Evolutionary conservation across 1,140 invertebrate genomes (phyloP).

Genomic region (Drosophila takahashii): DNA sequence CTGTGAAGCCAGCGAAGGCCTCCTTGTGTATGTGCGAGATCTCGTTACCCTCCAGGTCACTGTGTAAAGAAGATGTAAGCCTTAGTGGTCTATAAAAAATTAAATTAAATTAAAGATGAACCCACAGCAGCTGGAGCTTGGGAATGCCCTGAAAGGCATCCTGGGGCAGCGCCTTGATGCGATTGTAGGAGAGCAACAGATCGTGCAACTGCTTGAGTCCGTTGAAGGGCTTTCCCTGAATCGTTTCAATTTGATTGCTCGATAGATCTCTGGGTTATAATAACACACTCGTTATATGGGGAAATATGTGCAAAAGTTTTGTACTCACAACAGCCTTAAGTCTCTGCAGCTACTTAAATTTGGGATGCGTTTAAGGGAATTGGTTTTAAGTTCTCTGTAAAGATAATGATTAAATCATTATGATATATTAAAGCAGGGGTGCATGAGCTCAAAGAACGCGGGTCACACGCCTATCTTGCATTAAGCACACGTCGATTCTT

Average conservation of each 20-base stretch:
- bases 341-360: conserved; percentile 90
- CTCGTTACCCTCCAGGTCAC: conserved; percentile 94
- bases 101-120: conserved; percentile 43
- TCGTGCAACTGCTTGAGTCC: conserved; percentile 92
- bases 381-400: conserved; percentile 93
- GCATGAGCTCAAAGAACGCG: too few species aligned
- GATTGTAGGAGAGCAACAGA: conserved; percentile 93
- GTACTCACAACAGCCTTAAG: conserved; percentile 94
- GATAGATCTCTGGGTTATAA: conserved; percentile 91
- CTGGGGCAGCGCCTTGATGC: conserved; percentile 89
- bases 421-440: background rate
- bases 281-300: background rate
- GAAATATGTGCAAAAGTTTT: accelerated
- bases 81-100: background rate
- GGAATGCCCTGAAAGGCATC: conserved; percentile 93
- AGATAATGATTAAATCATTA: background rate
- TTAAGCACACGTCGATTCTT: too few species aligned
- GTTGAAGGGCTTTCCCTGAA: conserved; percentile 90
- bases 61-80: conserved; percentile 81
- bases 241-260: conserved; percentile 91
- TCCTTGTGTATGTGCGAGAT: conserved; percentile 94
- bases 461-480: too few species aligned
- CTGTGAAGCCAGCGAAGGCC: conserved; percentile 91
- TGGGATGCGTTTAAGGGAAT: conserved; percentile 90
- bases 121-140: conserved; percentile 94